Evolutionary conservation across 2,797 vertebrate genomes (phyloP).

Genomic region (Trematomus bernacchii): DNA sequence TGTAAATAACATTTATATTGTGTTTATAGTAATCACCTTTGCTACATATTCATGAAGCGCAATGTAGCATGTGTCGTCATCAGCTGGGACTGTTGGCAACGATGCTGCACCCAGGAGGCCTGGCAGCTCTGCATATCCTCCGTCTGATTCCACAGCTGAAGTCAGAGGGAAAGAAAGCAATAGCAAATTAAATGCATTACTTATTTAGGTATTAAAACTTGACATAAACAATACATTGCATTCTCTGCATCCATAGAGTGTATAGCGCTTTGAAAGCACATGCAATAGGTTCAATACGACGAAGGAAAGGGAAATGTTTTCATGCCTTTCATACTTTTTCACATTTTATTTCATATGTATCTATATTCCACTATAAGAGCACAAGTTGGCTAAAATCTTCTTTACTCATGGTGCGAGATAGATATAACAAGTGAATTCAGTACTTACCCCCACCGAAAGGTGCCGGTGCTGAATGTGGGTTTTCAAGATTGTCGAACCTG

Average conservation of each 20-base stretch:
- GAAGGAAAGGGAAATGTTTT: neutral
- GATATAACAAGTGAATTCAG: neutral
- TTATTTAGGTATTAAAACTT: neutral
- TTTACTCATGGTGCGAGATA: neutral
- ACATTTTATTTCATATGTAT: neutral
- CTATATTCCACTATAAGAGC: neutral
- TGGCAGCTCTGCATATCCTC: constrained; percentile 79
- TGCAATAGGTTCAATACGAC: neutral
- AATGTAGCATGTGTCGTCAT: constrained; percentile 73
- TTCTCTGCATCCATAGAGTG: neutral
- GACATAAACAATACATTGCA: neutral
- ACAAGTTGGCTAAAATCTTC: neutral
- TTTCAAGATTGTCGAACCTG: constrained; percentile 32
- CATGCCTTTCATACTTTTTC: no score
- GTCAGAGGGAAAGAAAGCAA: neutral
- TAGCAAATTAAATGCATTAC: constrained; percentile 14
- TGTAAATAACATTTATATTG: constrained; percentile 3
- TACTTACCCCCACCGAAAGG: constrained; percentile 64
- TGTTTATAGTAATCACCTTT: constrained; percentile 80
- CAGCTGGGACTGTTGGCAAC: neutral
- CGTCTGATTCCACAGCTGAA: constrained; percentile 71
- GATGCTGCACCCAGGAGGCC: constrained; percentile 28
- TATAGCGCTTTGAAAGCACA: neutral
- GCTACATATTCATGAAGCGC: constrained; percentile 89
- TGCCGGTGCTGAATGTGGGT: constrained; percentile 31